Percentiles rank a stretch among this genome's conserved stretches.
Conservation (phyloP, 2,888 invertebrate species). For the Campoplex nolae region DNA sequence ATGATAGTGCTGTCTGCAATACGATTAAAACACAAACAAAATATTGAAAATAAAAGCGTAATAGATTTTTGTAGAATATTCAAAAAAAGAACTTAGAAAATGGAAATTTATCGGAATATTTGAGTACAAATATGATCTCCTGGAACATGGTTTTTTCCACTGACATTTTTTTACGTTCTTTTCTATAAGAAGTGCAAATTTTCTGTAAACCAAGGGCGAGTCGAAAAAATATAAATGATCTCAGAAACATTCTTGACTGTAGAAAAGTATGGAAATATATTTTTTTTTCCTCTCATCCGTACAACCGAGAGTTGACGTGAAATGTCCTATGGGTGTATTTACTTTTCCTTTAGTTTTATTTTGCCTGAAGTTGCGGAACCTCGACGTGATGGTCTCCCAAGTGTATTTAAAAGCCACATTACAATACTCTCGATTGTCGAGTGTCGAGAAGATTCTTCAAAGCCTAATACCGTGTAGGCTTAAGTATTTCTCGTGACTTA, state of each 20-base stretch:
- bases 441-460: slow-evolving; percentile 49
- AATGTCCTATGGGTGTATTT: slow-evolving; percentile 5
- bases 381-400: slow-evolving; percentile 45
- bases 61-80: no score
- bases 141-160: no score
- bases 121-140: no score
- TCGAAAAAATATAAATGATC: background rate
- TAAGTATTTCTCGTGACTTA: slow-evolving; percentile 54
- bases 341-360: background rate
- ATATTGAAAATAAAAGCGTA: background rate
- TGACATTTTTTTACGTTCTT: background rate
- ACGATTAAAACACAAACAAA: background rate
- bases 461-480: slow-evolving; percentile 47
- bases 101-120: no score
- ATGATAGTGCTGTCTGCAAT: background rate
- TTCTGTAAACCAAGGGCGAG: background rate
- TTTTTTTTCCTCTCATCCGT: background rate
- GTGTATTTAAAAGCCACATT: slow-evolving; percentile 60
- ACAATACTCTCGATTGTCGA: slow-evolving; percentile 60
- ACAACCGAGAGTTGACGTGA: background rate
- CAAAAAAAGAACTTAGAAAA: no score
- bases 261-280: background rate
- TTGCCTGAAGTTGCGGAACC: slow-evolving; percentile 4
- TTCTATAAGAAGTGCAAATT: background rate
- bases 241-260: background rate